Percentiles rank a stretch among this genome's conserved stretches.
phyloP scores from a whole-genome alignment of 2,113 vertebrate genomes.

The Pygoscelis antarcticus region DNA sequence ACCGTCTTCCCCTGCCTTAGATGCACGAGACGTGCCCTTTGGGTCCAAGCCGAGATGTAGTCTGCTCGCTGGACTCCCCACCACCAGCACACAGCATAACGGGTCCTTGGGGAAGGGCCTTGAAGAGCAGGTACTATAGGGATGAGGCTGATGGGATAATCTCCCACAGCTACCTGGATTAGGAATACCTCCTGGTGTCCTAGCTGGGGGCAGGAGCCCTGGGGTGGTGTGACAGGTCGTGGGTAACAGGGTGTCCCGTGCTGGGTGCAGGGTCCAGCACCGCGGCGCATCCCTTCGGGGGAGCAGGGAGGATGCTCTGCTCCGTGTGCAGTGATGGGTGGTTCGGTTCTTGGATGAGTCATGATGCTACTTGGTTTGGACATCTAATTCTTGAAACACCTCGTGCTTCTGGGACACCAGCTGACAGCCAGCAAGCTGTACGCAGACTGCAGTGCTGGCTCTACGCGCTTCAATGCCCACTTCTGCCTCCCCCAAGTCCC shows the following conservation, averaged over 20 bases:
- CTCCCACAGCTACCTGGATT: neutral
- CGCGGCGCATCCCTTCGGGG: fast-evolving
- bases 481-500: neutral
- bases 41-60: fast-evolving
- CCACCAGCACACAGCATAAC: fast-evolving
- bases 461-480: fast-evolving
- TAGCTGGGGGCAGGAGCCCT: neutral
- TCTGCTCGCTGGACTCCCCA: neutral
- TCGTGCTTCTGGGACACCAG: neutral
- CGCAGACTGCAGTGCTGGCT: neutral
- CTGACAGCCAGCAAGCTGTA: neutral
- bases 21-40: neutral
- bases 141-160: neutral
- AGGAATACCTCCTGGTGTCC: neutral
- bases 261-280: neutral
- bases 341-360: fast-evolving
- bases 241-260: neutral
- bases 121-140: neutral
- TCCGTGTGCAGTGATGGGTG: fast-evolving
- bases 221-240: neutral
- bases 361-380: neutral
- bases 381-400: neutral
- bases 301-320: neutral
- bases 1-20: neutral
- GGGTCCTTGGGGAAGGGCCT: neutral